These are phyloP conservation scores for Planococcus citri DNA, from an alignment of 1,140 invertebrate genomes.

Conservation along the genomic window DNA sequence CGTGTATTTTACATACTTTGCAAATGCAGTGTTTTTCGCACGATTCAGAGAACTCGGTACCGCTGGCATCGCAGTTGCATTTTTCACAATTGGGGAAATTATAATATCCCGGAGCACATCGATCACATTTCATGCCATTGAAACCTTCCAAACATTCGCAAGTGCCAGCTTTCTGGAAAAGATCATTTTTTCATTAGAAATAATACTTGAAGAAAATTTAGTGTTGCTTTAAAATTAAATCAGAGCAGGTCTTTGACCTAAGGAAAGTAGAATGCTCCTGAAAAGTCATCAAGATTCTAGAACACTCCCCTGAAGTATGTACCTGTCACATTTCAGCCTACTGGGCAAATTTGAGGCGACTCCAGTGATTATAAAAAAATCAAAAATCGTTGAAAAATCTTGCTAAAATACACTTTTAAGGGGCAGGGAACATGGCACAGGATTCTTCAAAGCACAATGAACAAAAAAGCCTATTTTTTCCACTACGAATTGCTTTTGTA, in stretches of 20 bases:
- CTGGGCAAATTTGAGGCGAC: too few relatives aligned
- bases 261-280: not conserved
- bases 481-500: too few relatives aligned
- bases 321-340: too few relatives aligned
- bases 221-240: not conserved
- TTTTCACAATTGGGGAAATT: constrained; percentile 64
- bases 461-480: too few relatives aligned
- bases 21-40: constrained; percentile 75
- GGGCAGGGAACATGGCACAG: too few relatives aligned
- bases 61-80: constrained; percentile 69
- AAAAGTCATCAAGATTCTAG: too few relatives aligned
- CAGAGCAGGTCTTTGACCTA: not conserved
- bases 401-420: too few relatives aligned
- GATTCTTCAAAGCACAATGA: too few relatives aligned
- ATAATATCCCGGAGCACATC: constrained; percentile 67
- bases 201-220: not conserved
- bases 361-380: too few relatives aligned
- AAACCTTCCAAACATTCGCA: constrained; percentile 77
- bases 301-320: too few relatives aligned
- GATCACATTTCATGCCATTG: constrained; percentile 64
- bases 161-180: constrained; percentile 44
- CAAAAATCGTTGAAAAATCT: too few relatives aligned
- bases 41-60: constrained; percentile 46
- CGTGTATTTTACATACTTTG: constrained; percentile 44
- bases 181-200: constrained; percentile 17